Evolutionary conservation across 2,113 vertebrate species (phyloP).

Genomic region (Hippolais icterina): DNA sequence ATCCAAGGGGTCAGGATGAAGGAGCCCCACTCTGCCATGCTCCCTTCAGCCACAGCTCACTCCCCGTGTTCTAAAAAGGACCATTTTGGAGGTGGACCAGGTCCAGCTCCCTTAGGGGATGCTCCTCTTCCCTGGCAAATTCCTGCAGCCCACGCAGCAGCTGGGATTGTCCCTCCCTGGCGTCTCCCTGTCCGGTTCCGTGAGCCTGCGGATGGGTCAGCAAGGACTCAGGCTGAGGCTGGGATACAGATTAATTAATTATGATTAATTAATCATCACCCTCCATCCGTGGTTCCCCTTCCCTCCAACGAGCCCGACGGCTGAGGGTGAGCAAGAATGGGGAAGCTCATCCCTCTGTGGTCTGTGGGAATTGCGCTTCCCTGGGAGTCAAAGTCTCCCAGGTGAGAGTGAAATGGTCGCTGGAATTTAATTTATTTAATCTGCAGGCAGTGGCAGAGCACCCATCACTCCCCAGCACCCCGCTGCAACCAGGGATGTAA

Average conservation of each 20-base stretch:
- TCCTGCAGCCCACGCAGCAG: rapidly evolving
- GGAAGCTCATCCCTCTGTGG: background rate
- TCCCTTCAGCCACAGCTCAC: background rate
- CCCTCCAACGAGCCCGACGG: rapidly evolving
- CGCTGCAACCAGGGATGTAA: background rate
- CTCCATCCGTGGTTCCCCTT: too few species aligned
- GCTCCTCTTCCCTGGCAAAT: background rate
- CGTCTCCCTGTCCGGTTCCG: rapidly evolving
- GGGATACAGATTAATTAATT: background rate
- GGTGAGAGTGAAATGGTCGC: background rate
- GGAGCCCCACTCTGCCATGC: rapidly evolving
- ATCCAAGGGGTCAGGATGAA: background rate
- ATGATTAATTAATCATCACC: background rate
- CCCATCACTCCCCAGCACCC: background rate
- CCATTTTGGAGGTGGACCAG: background rate
- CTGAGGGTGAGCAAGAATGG: background rate
- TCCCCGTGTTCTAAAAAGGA: rapidly evolving
- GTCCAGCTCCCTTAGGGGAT: background rate
- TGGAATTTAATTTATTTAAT: background rate
- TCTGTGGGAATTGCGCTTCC: background rate
- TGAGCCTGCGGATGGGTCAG: background rate
- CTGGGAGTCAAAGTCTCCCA: background rate
- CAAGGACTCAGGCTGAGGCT: background rate
- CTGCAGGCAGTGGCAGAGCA: background rate
- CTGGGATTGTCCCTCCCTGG: background rate